These are phyloP conservation scores for Drosophila silvestris DNA, from an alignment of 2,888 invertebrate species.

Conservation along the genomic window DNA sequence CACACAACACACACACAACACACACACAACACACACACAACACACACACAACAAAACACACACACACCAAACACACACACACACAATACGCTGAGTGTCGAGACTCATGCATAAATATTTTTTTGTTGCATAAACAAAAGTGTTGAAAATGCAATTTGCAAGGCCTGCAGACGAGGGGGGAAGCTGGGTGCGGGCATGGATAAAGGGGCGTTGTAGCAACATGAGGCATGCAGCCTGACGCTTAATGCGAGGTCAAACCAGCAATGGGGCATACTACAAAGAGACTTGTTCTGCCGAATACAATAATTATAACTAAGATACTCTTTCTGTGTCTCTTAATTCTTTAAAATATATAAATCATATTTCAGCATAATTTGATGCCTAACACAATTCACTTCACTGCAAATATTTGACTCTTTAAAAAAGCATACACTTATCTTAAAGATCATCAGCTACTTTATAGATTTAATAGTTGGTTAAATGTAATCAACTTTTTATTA, in stretches of 20 bases:
- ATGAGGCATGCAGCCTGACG: constrained; percentile 23
- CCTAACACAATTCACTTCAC: not conserved
- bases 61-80: constrained; percentile 5
- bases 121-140: constrained; percentile 75
- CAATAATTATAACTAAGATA: not conserved
- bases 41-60: constrained; percentile 3
- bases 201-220: not conserved
- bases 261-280: constrained; percentile 35
- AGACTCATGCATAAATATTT: constrained; percentile 76
- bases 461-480: not conserved
- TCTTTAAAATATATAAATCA: not conserved
- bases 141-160: constrained; percentile 79
- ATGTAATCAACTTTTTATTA: not conserved
- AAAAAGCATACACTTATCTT: not conserved
- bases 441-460: not conserved
- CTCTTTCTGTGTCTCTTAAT: not conserved
- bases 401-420: not conserved
- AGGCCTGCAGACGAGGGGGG: constrained; percentile 6
- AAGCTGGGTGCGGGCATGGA: not conserved
- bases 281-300: not conserved
- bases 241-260: constrained; percentile 70
- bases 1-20: constrained; percentile 18
- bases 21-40: not conserved
- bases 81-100: constrained; percentile 15
- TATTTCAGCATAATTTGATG: not conserved